phyloP scores from a whole-genome alignment of 2,888 invertebrate species.

The Melanophora roralis region DNA sequence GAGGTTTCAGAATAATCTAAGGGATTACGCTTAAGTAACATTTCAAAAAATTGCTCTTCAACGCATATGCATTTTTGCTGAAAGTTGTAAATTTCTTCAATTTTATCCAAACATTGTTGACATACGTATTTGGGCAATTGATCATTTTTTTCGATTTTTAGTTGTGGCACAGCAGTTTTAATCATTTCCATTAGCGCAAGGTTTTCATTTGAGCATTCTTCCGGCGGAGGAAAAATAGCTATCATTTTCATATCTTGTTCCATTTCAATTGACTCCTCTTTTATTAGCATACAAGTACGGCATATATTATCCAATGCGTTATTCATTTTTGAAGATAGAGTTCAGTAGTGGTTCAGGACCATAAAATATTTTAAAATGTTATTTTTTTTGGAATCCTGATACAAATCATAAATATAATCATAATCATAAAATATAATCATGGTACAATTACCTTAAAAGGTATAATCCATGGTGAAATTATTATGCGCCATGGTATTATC shows the following conservation, averaged over 20 bases:
- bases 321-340: too few relatives aligned
- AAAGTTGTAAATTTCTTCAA: conserved; percentile 49
- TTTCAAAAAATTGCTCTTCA: conserved; percentile 50
- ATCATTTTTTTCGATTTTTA: conserved; percentile 45
- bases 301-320: conserved; percentile 39
- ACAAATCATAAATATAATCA: too few relatives aligned
- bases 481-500: too few relatives aligned
- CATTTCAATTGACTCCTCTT: conserved; percentile 8
- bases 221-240: conserved; percentile 45
- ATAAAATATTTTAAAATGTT: too few relatives aligned
- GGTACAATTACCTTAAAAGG: too few relatives aligned
- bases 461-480: too few relatives aligned
- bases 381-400: too few relatives aligned
- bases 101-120: conserved; percentile 43
- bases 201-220: too few relatives aligned
- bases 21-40: too few relatives aligned
- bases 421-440: too few relatives aligned
- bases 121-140: conserved; percentile 44
- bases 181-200: conserved; percentile 33
- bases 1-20: too few relatives aligned
- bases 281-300: conserved; percentile 37
- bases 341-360: too few relatives aligned
- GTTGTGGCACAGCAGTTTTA: conserved; percentile 40
- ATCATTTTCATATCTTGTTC: conserved; percentile 24
- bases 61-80: conserved; percentile 41